phyloP scores from a whole-genome alignment of 2,797 vertebrate species.

The Sebastolobus altivelis region DNA sequence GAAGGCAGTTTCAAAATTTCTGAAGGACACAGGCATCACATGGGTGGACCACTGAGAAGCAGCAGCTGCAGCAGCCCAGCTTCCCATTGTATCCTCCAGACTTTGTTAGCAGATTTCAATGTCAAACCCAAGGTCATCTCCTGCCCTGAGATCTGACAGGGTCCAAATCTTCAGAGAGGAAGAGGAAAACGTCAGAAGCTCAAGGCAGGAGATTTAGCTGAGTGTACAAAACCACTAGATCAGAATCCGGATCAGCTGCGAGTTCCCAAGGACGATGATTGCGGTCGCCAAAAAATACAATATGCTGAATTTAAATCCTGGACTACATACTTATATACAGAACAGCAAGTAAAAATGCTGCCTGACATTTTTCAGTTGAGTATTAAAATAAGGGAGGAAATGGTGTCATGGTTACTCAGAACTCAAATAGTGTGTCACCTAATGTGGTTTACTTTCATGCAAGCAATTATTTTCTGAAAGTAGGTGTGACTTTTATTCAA shows the following conservation, averaged over 20 bases:
- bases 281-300: background rate
- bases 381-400: conserved; percentile 8
- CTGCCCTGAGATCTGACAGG: conserved; percentile 62
- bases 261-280: conserved; percentile 38
- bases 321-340: background rate
- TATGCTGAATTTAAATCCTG: conserved; percentile 17
- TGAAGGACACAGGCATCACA: conserved; percentile 41
- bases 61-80: conserved; percentile 12
- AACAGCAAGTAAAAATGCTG: background rate
- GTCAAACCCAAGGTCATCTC: conserved; percentile 67
- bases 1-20: conserved; percentile 9
- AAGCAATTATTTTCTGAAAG: conserved; percentile 48
- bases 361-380: background rate
- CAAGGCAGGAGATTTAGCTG: conserved; percentile 61
- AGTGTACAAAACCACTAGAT: conserved; percentile 41
- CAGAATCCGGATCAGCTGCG: conserved; percentile 41
- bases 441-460: conserved; percentile 32
- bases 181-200: conserved; percentile 56
- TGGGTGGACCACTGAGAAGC: conserved; percentile 9
- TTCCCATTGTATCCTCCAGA: conserved; percentile 29
- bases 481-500: conserved; percentile 34
- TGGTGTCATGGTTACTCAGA: conserved; percentile 6
- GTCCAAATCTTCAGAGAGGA: conserved; percentile 63
- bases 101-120: conserved; percentile 69
- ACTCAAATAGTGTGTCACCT: conserved; percentile 20